Evolutionary conservation across 2,113 vertebrate species (phyloP), one percentile per base, ranked within the genome.

Genomic region (Sinocyclocheilus anshuiensis): DNA sequence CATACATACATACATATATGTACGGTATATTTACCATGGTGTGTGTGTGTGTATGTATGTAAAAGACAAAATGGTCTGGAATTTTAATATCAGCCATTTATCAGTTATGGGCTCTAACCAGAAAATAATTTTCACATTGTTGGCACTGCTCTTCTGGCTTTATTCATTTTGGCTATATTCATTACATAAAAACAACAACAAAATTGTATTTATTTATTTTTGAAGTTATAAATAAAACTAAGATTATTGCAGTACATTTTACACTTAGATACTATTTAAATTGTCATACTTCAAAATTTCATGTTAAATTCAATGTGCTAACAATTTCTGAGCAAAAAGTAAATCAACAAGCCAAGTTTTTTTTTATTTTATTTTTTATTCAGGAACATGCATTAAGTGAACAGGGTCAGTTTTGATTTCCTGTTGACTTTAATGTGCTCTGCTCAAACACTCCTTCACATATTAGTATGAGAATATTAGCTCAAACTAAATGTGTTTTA

Each of bases 401-500:
- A 45, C 72, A 3, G 39, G 39, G 1, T 45, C 71, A 45, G 71
- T 48, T 75, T 75, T 75, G n/a, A 75, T 74, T n/a, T 74, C 71
- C 71, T 48, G 42, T 4, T 15, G 22, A 10, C 53, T 29, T 59
- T 8, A 76, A 45, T 50, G 24, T 65, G 80, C 33, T 72, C 16
- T 39, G 69, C 69, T 39, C 16, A 39, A 72, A 72, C 69, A 6
- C 69, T 36, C 1, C 26, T 9, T 33, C 63, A 33, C 9, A 39
- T 20, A 22, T 18, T 39, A 36, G 7, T 5, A 55, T 86, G 86
- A 63, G 82, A 80, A 88, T 87, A 84, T 75, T 45, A 79, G 55
- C 83, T 69, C 36, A 50, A 82, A 55, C 76, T 86, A 86, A 93
- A 91, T 83, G 79, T 77, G 29, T 90, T 91, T 88, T 92, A 88